Percentiles rank a stretch among this genome's conserved stretches.
phyloP scores from a whole-genome alignment of 2,797 vertebrate species.

The Eupleurogrammus muticus region DNA sequence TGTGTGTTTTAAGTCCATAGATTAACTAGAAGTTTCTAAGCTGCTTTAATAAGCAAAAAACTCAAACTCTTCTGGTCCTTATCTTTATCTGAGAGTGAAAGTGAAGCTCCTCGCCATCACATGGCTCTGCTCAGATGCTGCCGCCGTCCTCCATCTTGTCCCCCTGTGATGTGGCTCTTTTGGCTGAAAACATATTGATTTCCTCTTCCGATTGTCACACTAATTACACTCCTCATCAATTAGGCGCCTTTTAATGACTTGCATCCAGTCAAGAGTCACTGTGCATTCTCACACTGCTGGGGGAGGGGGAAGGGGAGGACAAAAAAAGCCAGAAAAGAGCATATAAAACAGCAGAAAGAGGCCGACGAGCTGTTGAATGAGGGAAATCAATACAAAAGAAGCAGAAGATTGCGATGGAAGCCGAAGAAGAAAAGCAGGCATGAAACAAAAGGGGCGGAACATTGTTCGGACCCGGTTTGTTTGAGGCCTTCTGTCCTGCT shows the following conservation, averaged over 20 bases:
- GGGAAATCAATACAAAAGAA: slow-evolving; percentile 68
- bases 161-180: slow-evolving; percentile 40
- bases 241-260: slow-evolving; percentile 69
- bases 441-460: slow-evolving; percentile 75
- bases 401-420: slow-evolving; percentile 67
- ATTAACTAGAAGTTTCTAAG: background rate
- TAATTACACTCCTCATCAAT: slow-evolving; percentile 74
- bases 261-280: slow-evolving; percentile 59
- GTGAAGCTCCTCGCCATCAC: slow-evolving; percentile 15
- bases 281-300: slow-evolving; percentile 63
- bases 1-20: background rate
- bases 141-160: slow-evolving; percentile 38
- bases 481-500: slow-evolving; percentile 72
- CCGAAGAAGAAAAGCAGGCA: slow-evolving; percentile 61
- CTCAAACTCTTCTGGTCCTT: background rate
- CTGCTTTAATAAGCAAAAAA: background rate
- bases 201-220: slow-evolving; percentile 62
- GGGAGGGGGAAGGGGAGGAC: background rate
- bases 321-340: slow-evolving; percentile 68
- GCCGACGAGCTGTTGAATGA: slow-evolving; percentile 63
- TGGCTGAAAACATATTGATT: slow-evolving; percentile 64
- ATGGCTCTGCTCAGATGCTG: slow-evolving; percentile 17
- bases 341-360: slow-evolving; percentile 72
- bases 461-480: slow-evolving; percentile 70
- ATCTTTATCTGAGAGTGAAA: slow-evolving; percentile 17